Conservation (phyloP, 2,113 vertebrate genomes). For the Lanius ludovicianus region DNA sequence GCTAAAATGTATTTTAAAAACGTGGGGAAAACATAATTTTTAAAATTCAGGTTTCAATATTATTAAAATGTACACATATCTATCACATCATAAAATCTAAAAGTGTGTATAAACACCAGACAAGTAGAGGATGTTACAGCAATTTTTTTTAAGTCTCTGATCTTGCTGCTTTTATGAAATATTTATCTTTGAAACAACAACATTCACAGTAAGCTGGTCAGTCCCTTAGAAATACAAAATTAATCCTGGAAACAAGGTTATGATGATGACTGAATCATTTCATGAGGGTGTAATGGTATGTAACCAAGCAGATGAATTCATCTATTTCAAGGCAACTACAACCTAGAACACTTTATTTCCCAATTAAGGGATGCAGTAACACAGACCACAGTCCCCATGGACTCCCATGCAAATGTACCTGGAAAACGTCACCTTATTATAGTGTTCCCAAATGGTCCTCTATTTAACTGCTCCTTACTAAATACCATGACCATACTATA, state of each 20-base stretch:
- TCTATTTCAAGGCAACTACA: not conserved
- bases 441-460: not conserved
- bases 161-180: not conserved
- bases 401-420: not conserved
- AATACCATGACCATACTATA: not conserved
- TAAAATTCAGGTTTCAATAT: not conserved
- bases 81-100: not conserved
- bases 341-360: not conserved
- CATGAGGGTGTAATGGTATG: not conserved
- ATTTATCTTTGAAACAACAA: not conserved
- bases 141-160: not conserved
- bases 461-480: not conserved
- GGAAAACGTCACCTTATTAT: not conserved
- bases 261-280: not conserved
- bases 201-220: not conserved
- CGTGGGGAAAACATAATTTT: not conserved
- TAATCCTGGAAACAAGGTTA: not conserved
- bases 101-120: not conserved
- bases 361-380: not conserved
- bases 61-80: not conserved
- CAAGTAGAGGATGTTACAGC: not conserved
- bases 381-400: not conserved
- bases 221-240: not conserved
- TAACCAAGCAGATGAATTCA: not conserved
- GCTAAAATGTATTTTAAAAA: not conserved